phyloP scores from a whole-genome alignment of 2,888 invertebrate genomes.

The Rhogogaster chlorosoma region DNA sequence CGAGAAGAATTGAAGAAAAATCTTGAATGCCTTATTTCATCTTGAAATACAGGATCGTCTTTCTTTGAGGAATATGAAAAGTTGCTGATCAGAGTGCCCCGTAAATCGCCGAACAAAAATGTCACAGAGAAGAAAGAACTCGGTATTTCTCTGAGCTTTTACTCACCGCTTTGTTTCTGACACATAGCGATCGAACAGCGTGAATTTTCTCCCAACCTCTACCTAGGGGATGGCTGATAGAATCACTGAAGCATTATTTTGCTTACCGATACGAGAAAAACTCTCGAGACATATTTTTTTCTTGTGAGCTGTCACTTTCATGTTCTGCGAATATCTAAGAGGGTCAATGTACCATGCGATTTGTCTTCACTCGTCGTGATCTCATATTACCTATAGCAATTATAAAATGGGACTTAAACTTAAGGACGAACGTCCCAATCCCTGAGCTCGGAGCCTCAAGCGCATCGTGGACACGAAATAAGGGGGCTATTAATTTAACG shows the following conservation, averaged over 20 bases:
- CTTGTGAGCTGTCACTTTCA: neutral
- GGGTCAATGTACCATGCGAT: neutral
- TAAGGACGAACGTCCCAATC: neutral
- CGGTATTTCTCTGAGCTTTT: neutral
- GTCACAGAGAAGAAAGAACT: neutral
- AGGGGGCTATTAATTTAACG: conserved; percentile 40
- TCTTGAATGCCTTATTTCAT: neutral
- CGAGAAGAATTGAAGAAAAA: neutral
- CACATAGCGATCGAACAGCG: neutral
- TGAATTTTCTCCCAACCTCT: neutral
- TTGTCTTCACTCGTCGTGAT: neutral
- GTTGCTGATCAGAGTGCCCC: neutral
- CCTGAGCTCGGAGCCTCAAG: neutral
- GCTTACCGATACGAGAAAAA: neutral
- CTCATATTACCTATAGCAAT: neutral
- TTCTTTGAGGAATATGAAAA: neutral
- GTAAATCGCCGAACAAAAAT: neutral
- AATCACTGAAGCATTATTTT: neutral
- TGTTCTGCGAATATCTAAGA: neutral
- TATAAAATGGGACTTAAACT: neutral
- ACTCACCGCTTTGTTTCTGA: neutral
- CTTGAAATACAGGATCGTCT: neutral
- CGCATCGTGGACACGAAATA: neutral
- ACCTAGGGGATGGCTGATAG: neutral
- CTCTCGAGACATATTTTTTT: neutral